Percentiles rank a stretch among this genome's conserved stretches.
Evolutionary conservation across 1,140 invertebrate species (phyloP).

Genomic region (Panagrolaimus sp.): DNA sequence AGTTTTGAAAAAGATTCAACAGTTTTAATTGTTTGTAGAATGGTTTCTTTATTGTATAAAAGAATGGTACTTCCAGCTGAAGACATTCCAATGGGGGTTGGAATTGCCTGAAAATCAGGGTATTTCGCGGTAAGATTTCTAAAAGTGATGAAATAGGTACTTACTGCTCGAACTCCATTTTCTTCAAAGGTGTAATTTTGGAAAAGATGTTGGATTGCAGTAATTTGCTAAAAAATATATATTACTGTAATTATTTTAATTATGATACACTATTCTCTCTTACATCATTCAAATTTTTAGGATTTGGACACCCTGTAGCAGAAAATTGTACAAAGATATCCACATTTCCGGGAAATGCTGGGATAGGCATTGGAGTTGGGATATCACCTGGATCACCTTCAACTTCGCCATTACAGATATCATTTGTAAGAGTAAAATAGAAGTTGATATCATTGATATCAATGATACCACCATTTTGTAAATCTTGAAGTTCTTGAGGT

Average conservation of each 20-base stretch:
- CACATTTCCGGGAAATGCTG: background rate
- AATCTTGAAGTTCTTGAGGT: background rate
- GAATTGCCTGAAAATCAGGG: too few species aligned
- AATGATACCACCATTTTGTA: conserved; percentile 1
- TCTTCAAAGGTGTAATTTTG: conserved; percentile 2
- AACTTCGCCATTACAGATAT: background rate
- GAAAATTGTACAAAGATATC: conserved; percentile 7
- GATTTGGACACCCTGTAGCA: background rate
- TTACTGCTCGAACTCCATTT: background rate
- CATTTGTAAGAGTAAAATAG: background rate
- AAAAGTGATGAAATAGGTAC: too few species aligned
- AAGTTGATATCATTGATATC: background rate
- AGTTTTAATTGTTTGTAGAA: too few species aligned
- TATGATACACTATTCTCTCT: too few species aligned
- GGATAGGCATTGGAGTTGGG: background rate
- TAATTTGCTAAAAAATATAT: background rate
- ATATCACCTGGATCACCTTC: background rate
- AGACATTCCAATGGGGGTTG: too few species aligned
- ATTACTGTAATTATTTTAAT: background rate
- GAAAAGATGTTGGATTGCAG: background rate
- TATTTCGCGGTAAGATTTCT: too few species aligned
- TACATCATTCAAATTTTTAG: background rate
- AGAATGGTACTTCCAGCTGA: too few species aligned
- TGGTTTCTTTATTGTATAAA: too few species aligned
- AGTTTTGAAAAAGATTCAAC: too few species aligned